Base-by-base conservation (phyloP, 2,888 invertebrate genomes). In the Nomada flava region DNA sequence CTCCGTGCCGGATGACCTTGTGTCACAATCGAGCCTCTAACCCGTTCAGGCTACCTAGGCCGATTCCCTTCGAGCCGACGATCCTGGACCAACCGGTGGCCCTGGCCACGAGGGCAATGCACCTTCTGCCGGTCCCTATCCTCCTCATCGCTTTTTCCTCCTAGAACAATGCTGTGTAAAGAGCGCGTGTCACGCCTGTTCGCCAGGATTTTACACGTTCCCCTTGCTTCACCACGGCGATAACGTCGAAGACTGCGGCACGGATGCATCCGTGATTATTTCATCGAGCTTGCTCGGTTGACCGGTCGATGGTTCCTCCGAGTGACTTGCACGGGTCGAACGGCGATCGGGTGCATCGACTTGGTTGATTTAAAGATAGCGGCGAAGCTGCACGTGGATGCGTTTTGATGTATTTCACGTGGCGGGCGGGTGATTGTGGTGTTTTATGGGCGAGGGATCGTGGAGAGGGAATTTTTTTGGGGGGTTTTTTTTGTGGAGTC, bases 81-180 rank as follows among this genome's bases (percentile, higher is more conserved):
- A 76, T 82, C 82, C 71, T 87, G 85, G 65, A 84, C 79, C 78
- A 69, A 76, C 76, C 75, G 76, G 83, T 67, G 81, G 79, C 79
- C 85, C 53, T 67, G 79, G 76, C 82, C 82, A 29, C 73, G 79
- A 82, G 88, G 86, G 86, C 88, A 86, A 79, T 87, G 87, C 86
- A 88, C 87, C 74, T 88, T 78, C 82, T 72, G 57, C 62, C 53
- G 9, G 53, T 67, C n/a, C 60, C 26, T 47, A 13, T 57, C 53
- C 42, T 67, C 67, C 29, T 71, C 74, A 26, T 65, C 62, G 2
- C 18, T 36, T 60, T 36, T 36, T 72, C 55, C 60, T 76, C 83
- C 29, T 77, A 62, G 83, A 82, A 82, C 82, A 78, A 82, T 82
- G 64, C 70, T 63, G 59, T 76, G 55, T 71, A 73, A 69, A 82